Conservation (phyloP, 1,140 invertebrate genomes). For the Wasmannia auropunctata region DNA sequence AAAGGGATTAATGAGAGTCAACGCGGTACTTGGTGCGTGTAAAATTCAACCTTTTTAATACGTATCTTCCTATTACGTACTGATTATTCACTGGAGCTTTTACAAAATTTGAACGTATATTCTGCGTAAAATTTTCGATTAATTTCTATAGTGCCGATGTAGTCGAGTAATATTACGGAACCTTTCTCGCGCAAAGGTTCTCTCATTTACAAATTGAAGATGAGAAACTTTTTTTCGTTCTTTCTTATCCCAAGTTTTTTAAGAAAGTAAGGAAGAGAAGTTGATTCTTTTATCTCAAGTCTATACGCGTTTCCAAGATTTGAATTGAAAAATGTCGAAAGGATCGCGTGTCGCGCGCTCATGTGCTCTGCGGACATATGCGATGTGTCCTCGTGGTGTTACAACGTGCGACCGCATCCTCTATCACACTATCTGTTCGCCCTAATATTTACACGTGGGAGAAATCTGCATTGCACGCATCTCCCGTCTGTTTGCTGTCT, state of each 20-base stretch:
- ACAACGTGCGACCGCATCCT: constrained; percentile 26
- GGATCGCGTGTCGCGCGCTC: neutral
- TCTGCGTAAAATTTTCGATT: neutral
- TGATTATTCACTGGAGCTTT: neutral
- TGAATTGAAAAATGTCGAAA: neutral
- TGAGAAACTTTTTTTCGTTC: neutral
- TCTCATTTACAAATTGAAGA: neutral
- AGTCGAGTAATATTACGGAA: neutral
- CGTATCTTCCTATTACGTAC: too few relatives aligned
- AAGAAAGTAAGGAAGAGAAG: neutral
- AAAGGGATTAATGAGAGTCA: too few relatives aligned
- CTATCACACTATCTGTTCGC: neutral
- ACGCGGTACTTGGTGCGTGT: too few relatives aligned
- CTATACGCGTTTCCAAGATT: neutral
- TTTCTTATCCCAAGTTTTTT: neutral
- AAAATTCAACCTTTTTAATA: too few relatives aligned
- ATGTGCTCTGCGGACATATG: neutral
- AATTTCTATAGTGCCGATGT: neutral
- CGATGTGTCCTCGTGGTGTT: neutral
- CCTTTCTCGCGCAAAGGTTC: neutral
- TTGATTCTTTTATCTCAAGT: neutral
- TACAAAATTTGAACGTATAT: neutral
- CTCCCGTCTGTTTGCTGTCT: constrained; percentile 15
- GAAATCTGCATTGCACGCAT: neutral
- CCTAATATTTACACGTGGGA: constrained; percentile 50